These are phyloP conservation scores for Corythoichthys haematopterus DNA, from an alignment of 2,113 vertebrate species.

Conservation along the genomic window DNA sequence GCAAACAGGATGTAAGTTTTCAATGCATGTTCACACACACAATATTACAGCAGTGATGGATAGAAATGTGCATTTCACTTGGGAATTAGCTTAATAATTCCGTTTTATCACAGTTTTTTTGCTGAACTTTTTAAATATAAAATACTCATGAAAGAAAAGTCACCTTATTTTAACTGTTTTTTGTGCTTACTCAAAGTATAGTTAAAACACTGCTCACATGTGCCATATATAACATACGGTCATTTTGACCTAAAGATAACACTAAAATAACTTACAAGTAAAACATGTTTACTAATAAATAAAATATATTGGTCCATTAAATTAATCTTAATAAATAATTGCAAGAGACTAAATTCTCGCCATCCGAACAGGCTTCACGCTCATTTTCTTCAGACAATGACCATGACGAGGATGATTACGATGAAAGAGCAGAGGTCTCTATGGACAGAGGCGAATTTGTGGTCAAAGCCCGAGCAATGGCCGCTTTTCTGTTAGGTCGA, in stretches of 20 bases:
- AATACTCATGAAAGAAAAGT: not conserved
- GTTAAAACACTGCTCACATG: not conserved
- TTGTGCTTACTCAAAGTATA: not conserved
- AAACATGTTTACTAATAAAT: not conserved
- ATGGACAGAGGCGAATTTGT: conserved; percentile 7
- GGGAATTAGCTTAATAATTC: too few relatives aligned
- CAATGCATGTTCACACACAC: too few relatives aligned
- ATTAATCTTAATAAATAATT: not conserved
- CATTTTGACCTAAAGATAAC: not conserved
- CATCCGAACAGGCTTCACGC: not conserved
- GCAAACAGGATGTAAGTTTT: too few relatives aligned
- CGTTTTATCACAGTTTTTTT: too few relatives aligned
- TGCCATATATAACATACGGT: not conserved
- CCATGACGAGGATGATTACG: not conserved
- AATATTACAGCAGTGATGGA: too few relatives aligned
- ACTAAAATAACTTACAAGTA: not conserved
- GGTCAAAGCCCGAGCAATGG: not conserved
- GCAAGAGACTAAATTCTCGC: not conserved
- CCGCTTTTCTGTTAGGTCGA: conserved; percentile 12
- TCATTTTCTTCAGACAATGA: not conserved
- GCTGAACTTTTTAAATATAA: not conserved
- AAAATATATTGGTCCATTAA: not conserved
- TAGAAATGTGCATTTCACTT: too few relatives aligned
- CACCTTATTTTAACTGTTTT: not conserved
- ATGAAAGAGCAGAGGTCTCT: conserved; percentile 12